Conservation (phyloP, 2,888 invertebrate genomes). For the Callyntrura sp. region DNA sequence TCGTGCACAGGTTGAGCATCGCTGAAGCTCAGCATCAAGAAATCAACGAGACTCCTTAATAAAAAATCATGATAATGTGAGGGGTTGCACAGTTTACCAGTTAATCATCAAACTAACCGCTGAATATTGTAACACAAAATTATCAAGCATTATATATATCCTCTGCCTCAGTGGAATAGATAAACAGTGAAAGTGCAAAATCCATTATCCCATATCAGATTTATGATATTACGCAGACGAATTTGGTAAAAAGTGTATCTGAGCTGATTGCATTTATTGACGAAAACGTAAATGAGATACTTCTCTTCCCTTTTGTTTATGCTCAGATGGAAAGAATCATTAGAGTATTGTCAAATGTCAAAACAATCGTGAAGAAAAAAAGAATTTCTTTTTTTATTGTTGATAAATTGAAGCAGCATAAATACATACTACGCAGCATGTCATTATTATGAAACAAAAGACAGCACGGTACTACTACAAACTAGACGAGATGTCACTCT, state of each 20-base stretch:
- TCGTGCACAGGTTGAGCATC: slow-evolving; percentile 6
- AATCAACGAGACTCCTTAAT: slow-evolving; percentile 11
- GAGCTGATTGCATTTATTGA: slow-evolving; percentile 52
- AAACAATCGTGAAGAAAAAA: slow-evolving; percentile 34
- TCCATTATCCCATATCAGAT: slow-evolving; percentile 72
- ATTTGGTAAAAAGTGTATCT: slow-evolving; percentile 31
- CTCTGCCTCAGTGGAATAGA: slow-evolving; percentile 48
- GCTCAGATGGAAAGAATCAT: slow-evolving; percentile 13
- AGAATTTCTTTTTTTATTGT: not conserved
- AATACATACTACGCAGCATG: not conserved
- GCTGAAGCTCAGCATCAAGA: not conserved
- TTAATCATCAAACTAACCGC: slow-evolving; percentile 41
- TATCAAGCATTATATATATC: slow-evolving; percentile 1
- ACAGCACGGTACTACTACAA: not conserved
- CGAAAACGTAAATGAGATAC: slow-evolving; percentile 29
- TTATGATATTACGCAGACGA: slow-evolving; percentile 48
- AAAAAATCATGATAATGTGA: slow-evolving; percentile 20
- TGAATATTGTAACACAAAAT: not conserved
- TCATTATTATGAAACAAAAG: slow-evolving; percentile 41
- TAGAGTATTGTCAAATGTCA: slow-evolving; percentile 52
- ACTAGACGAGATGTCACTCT: slow-evolving; percentile 32
- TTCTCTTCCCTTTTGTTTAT: slow-evolving; percentile 6
- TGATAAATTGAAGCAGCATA: not conserved
- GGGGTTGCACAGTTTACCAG: slow-evolving; percentile 22
- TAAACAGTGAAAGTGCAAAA: slow-evolving; percentile 74